Conservation (phyloP, 1,140 invertebrate species). For the Diploscapter pachys region DNA sequence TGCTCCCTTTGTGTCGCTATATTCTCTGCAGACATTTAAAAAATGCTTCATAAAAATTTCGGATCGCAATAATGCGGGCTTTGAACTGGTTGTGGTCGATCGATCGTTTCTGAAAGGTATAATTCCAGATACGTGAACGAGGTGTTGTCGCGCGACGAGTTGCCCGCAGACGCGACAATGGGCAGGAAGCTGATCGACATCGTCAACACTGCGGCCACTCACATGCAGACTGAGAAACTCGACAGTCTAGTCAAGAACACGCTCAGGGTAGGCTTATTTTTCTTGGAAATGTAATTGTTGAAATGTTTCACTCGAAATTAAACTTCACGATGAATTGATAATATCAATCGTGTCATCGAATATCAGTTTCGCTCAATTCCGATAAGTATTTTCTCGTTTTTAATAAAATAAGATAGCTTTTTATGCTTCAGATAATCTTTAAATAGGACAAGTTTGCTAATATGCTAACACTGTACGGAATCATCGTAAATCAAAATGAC, state of each 20-base stretch:
- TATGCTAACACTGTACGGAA: no score
- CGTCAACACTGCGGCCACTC: constrained; percentile 48
- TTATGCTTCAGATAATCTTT: no score
- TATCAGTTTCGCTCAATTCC: not conserved
- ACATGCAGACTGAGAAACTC: constrained; percentile 52
- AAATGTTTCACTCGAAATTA: not conserved
- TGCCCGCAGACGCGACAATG: constrained; percentile 42
- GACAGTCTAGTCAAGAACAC: constrained; percentile 50
- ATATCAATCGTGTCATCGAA: not conserved
- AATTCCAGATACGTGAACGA: constrained; percentile 47
- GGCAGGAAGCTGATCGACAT: constrained; percentile 54
- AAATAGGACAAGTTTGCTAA: no score
- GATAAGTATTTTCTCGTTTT: no score
- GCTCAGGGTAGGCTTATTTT: constrained; percentile 42
- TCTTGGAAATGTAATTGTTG: not conserved
- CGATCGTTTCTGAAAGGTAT: constrained; percentile 18
- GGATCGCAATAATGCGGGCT: no score
- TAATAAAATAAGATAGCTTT: no score
- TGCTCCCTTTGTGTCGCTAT: no score
- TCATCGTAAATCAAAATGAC: no score
- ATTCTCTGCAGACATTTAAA: not conserved
- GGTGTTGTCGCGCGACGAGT: constrained; percentile 42
- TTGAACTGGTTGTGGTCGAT: not conserved
- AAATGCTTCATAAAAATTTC: not conserved
- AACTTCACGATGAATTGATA: not conserved